A percentile compares a stretch with the other conserved stretches of the same genome.
These are phyloP conservation scores for Todiramphus chloris DNA, from an alignment of 2,113 vertebrate genomes.

Conservation along the genomic window DNA sequence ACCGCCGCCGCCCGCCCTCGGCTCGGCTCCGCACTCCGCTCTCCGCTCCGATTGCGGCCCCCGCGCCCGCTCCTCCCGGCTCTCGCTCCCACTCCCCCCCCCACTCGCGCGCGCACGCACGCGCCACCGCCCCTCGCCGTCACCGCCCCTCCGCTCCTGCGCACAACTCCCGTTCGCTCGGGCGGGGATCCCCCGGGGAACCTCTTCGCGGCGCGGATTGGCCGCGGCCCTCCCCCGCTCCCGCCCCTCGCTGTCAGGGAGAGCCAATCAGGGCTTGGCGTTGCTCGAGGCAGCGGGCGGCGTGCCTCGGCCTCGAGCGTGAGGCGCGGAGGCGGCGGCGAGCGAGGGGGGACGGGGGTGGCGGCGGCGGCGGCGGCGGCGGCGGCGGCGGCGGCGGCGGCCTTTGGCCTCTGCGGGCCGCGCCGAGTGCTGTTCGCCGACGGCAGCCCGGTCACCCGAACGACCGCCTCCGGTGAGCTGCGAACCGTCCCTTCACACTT, in stretches of 20 bases:
- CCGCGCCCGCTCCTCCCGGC: neutral
- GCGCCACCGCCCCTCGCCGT: neutral
- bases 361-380: fast-evolving
- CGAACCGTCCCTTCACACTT: no score
- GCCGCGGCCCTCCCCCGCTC: fast-evolving
- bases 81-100: neutral
- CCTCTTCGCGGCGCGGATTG: neutral
- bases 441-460: no score
- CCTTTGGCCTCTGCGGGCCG: no score
- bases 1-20: neutral
- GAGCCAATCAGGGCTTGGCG: neutral
- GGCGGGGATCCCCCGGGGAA: neutral
- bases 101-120: neutral
- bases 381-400: fast-evolving
- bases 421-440: no score
- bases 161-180: fast-evolving
- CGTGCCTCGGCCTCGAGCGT: neutral
- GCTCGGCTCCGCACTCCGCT: fast-evolving
- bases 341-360: fast-evolving
- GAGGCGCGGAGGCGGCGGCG: neutral
- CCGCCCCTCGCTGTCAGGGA: fast-evolving
- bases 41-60: neutral
- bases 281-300: neutral
- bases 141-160: neutral
- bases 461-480: neutral